Percentiles rank a stretch among this genome's conserved stretches.
phyloP scores from a whole-genome alignment of 2,113 vertebrate species.

The Choloepus hoffmanni region DNA sequence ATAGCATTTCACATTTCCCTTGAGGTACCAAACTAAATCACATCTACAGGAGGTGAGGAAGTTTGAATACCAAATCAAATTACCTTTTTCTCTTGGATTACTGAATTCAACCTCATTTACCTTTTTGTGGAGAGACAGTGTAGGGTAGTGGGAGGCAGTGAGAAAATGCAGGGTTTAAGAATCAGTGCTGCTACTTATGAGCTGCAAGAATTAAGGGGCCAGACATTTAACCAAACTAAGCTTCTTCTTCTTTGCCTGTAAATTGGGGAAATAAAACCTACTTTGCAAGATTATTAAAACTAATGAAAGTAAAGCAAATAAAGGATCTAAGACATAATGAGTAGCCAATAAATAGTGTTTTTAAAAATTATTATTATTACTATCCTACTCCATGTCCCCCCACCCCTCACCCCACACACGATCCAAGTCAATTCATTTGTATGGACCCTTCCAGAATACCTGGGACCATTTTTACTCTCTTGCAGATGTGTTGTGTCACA shows the following conservation, averaged over 20 bases:
- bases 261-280: background rate
- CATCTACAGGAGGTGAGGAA: background rate
- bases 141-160: fast-evolving
- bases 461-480: background rate
- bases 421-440: background rate
- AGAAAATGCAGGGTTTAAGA: background rate
- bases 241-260: background rate
- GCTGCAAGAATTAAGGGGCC: background rate
- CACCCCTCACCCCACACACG: too few relatives aligned
- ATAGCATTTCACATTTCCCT: background rate
- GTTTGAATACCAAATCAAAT: background rate
- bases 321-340: background rate
- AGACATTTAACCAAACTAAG: background rate
- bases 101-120: background rate
- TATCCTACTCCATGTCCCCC: fast-evolving
- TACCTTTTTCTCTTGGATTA: too few relatives aligned
- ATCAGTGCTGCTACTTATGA: fast-evolving
- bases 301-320: background rate
- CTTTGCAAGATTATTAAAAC: background rate
- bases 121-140: background rate
- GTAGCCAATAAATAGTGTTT: background rate
- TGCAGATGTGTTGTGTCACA: background rate
- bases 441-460: background rate
- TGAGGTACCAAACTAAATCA: background rate
- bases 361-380: background rate